Base-by-base conservation (phyloP, 2,888 invertebrate species). In the Parelbella ahira region DNA sequence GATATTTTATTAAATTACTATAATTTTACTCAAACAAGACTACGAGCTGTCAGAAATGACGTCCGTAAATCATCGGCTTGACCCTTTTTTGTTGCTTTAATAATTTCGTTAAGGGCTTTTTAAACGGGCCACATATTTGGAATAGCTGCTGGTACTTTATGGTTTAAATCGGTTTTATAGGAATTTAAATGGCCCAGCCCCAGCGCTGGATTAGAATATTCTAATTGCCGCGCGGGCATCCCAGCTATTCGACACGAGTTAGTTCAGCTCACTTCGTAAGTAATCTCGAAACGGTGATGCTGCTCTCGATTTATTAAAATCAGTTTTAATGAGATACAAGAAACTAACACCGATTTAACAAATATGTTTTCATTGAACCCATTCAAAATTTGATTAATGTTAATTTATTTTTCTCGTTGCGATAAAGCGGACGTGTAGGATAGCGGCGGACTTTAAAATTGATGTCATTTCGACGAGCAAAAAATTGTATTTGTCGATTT, bases 91-190 rank as follows among this genome's bases (percentile, higher is more conserved):
- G 59, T 63, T 46, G 61, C 66, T 70, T 68, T 79, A 81, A 84
- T 77, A 82, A 84, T 86, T 84, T 82, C 64, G 79, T 84, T 82
- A 80, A 84, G 76, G 79, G 72, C 68, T 77, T 86, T 83, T 82
- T 82, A 81, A 86, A 81, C 76, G 77, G 58, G 65, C 56, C 63
- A 68, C 74, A 80, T 84, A 73, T 79, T 83, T 82, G 68, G 59
- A 79, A 86, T 84, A 79, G 63, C 73, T 76, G 68, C 60, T 49
- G 66, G 81, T 83, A 81, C 83, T 71, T 77, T 81, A 82, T 80
- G 79, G 67, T 54, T 58, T 46, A 51, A 60, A 74, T 76, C 72
- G 65, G 67, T 76, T 75, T 75, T 72, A 71, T 72, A 58, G 75
- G 81, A 79, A 81, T 82, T 75, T 77, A 74, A 80, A 81, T 75